Base-by-base conservation (phyloP, 2,888 invertebrate species). In the Oxycera nigricornis region DNA sequence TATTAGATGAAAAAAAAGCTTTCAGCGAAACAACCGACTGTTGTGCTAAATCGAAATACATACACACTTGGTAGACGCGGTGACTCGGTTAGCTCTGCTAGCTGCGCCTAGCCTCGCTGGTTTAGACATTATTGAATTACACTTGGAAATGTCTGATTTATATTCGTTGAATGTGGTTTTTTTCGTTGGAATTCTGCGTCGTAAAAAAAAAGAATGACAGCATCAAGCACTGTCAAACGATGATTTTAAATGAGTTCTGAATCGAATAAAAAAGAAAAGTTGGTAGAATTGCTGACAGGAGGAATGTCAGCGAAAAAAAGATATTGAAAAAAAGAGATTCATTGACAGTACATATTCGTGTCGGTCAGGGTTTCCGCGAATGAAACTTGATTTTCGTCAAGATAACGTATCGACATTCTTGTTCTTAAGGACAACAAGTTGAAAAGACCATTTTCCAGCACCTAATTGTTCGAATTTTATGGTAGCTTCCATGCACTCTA, bases 1-100 rank as follows among this genome's bases (percentile, higher is more conserved):
- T 65, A 65, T 65, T 65, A 65, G 65, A 65, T 65, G 41, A 65
- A 65, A 65, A 39, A 14, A 65, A 65, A 65, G 65, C 65, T 65
- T 65, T 65, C 65, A 65, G 41, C 39, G 65, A 41, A 41, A 22
- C 41, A 30, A 65, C 22, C 26, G 65, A 24, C 41, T 65, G 39
- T 17, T 35, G 65, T 41, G 26, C 14, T 14, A 14, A 30, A 6
- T 28, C 30, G 1, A 24, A 26, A 28, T 26, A 30, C 30, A 14
- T 26, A 22, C 30, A 1, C 28, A n/a, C 22, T 55, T 14, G 26
- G 30, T 39, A 24, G 24, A 20, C 24, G 55, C 11, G 9, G 24
- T 20, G 9, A 24, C 6, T 17, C 24, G 20, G 2, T 55, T 55
- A 4, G 22, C n/a, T 24, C 11, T 6, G 4, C 24, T 3, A n/a